A percentile compares a stretch with the other conserved stretches of the same genome.
phyloP scores from a whole-genome alignment of 2,888 invertebrate genomes.

The Helicoverpa assulta region DNA sequence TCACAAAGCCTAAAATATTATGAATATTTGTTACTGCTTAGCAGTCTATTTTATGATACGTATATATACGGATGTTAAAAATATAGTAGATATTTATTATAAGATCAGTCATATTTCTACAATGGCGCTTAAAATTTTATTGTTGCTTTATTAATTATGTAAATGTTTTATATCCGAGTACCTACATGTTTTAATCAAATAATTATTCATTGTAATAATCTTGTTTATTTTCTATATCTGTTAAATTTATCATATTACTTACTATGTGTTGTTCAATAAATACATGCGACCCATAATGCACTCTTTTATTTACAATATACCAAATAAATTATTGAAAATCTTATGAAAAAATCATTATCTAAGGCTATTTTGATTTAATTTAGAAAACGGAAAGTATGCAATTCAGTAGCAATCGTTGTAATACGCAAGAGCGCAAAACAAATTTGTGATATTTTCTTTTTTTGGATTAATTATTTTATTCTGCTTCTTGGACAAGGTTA shows the following conservation, averaged over 20 bases:
- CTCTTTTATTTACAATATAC: constrained; percentile 9
- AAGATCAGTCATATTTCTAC: constrained; percentile 41
- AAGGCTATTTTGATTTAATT: no score
- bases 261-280: constrained; percentile 72
- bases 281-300: constrained; percentile 63
- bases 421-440: no score
- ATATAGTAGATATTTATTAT: constrained; percentile 36
- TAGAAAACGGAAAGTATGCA: no score
- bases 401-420: no score
- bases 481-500: no score
- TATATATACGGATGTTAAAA: constrained; percentile 58
- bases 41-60: constrained; percentile 71
- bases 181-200: constrained; percentile 25
- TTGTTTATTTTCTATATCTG: constrained; percentile 44
- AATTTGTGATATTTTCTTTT: background rate
- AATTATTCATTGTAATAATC: constrained; percentile 36
- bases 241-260: constrained; percentile 54
- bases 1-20: constrained; percentile 50
- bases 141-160: constrained; percentile 35
- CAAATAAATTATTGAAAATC: no score
- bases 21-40: constrained; percentile 65
- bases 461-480: background rate
- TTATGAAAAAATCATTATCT: no score
- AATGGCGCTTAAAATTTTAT: constrained; percentile 36
- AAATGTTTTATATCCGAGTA: constrained; percentile 21